A percentile compares a stretch with the other conserved stretches of the same genome.
These are phyloP conservation scores for Gymnothorax javanicus DNA, from an alignment of 2,797 vertebrate genomes.

Conservation along the genomic window DNA sequence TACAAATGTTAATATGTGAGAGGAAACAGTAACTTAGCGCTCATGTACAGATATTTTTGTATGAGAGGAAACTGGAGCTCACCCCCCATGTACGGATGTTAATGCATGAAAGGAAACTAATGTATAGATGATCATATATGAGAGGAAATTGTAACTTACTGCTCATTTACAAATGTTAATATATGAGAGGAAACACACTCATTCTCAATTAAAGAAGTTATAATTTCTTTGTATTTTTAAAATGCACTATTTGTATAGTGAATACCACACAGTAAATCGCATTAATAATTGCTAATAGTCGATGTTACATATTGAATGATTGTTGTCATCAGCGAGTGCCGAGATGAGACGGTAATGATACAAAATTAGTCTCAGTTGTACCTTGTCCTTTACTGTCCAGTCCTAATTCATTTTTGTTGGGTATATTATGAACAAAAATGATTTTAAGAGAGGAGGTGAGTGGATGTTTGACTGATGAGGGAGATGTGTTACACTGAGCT, in stretches of 20 bases:
- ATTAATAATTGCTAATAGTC: neutral
- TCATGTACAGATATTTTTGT: too few relatives aligned
- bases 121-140: too few relatives aligned
- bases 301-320: neutral
- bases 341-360: neutral
- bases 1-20: neutral
- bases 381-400: neutral
- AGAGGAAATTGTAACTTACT: neutral
- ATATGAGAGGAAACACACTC: neutral
- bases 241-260: neutral
- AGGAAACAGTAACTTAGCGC: neutral
- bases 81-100: neutral
- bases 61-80: too few relatives aligned
- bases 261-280: neutral
- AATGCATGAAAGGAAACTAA: neutral
- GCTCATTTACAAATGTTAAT: neutral
- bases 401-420: neutral
- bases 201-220: neutral
- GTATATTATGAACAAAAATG: neutral
- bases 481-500: neutral
- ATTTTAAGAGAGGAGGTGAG: neutral
- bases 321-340: neutral
- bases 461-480: neutral
- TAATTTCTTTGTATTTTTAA: neutral
- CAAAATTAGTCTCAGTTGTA: neutral